phyloP scores from a whole-genome alignment of 2,113 vertebrate species.

The Ibidorhyncha struthersii region DNA sequence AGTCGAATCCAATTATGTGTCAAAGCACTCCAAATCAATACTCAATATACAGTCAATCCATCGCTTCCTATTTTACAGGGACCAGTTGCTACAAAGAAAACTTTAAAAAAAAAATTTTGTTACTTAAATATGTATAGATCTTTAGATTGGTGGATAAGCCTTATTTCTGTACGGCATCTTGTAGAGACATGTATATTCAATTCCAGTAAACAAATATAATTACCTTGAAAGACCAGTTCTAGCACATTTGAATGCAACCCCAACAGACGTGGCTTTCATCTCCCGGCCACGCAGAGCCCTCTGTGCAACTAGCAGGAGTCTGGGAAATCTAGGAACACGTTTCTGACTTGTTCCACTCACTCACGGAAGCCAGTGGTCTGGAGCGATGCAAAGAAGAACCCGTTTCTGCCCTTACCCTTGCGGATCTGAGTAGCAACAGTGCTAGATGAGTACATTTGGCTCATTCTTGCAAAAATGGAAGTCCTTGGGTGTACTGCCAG shows the following conservation, averaged over 20 bases:
- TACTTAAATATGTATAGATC: not conserved
- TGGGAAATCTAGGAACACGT: not conserved
- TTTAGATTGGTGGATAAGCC: not conserved
- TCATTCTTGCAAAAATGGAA: not conserved
- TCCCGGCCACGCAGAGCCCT: not conserved
- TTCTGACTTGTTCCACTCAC: not conserved
- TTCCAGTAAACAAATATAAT: slow-evolving; percentile 28
- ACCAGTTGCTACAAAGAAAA: not conserved
- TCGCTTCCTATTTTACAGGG: not conserved
- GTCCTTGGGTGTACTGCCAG: not conserved
- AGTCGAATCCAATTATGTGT: not conserved
- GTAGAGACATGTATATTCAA: not conserved
- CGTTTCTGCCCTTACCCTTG: not conserved
- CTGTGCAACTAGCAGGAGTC: not conserved
- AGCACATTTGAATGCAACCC: not conserved
- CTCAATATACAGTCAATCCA: not conserved
- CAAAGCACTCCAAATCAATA: not conserved
- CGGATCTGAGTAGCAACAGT: not conserved
- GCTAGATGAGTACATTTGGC: not conserved
- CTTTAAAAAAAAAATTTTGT: not conserved
- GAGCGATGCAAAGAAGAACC: not conserved
- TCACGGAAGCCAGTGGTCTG: not conserved
- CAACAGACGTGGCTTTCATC: not conserved
- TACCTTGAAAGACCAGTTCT: slow-evolving; percentile 61
- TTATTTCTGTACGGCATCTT: not conserved